A percentile compares a stretch with the other conserved stretches of the same genome.
phyloP scores from a whole-genome alignment of 2,797 vertebrate genomes.

The Eulemur mongoz region DNA sequence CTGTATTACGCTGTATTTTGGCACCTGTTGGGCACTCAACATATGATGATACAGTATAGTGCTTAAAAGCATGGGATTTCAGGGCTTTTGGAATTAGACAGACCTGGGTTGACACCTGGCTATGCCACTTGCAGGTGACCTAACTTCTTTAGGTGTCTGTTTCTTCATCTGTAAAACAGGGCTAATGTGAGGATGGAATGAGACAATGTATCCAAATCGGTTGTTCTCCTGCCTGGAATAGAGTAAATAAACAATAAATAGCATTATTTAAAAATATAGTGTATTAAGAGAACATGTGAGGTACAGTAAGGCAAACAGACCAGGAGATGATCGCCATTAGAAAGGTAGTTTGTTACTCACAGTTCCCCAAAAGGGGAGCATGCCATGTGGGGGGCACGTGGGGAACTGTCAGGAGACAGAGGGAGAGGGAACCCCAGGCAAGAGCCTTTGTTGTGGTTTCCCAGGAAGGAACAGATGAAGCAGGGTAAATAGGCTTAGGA shows the following conservation, averaged over 20 bases:
- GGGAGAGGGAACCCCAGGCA: background rate
- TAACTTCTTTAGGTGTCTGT: background rate
- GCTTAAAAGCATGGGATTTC: background rate
- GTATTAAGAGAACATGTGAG: background rate
- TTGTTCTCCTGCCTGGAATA: background rate
- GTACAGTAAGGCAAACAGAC: background rate
- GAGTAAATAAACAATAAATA: background rate
- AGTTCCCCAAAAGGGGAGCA: background rate
- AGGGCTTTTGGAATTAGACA: background rate
- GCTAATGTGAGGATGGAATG: background rate
- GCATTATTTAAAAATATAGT: background rate
- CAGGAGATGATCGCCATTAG: background rate
- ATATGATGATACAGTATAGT: background rate
- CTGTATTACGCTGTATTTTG: background rate
- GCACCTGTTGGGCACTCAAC: background rate
- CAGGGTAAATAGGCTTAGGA: background rate
- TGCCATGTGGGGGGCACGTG: fast-evolving
- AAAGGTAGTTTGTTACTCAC: background rate
- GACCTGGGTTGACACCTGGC: background rate
- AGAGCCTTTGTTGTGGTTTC: background rate
- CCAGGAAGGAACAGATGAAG: background rate
- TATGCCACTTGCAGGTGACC: background rate
- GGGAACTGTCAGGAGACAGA: background rate
- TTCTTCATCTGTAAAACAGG: background rate
- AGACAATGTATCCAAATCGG: background rate